Evolutionary conservation across 2,113 vertebrate genomes (phyloP), one percentile per base, ranked within the genome.

Genomic region (Solenodon paradoxus): DNA sequence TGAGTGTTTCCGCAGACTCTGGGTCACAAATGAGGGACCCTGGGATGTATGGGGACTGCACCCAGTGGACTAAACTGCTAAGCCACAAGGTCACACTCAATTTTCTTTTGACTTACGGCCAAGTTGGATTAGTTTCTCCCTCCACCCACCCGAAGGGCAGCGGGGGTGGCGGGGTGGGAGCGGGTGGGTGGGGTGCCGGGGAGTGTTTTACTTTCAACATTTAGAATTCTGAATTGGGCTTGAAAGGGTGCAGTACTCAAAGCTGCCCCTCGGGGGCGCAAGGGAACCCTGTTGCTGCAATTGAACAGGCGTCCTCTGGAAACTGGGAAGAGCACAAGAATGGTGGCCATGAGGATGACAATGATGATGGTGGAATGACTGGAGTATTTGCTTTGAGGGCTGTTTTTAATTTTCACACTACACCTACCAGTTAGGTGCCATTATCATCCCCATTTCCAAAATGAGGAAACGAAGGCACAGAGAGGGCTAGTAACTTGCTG

Each of bases 81-180:
- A n/a, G n/a, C n/a, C n/a, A n/a, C n/a, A n/a, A n/a, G n/a, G n/a
- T n/a, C n/a, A n/a, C n/a, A n/a, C n/a, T 74, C 9, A 8, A 26
- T 71, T 77, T 20, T 66, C 40, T 88, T 95, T 35, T 72, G 51
- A 49, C 9, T 86, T 71, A 82, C n/a, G 87, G 61, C n/a, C n/a
- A 12, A 49, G 17, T 20, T 72, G 88, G 84, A 77, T 63, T 59
- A 16, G 5, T 24, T 87, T 59, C 53, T 24, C n/a, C n/a, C n/a
- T n/a, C n/a, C n/a, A n/a, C n/a, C n/a, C n/a, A n/a, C n/a, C n/a
- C n/a, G n/a, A n/a, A n/a, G n/a, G n/a, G n/a, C n/a, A n/a, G n/a
- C n/a, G n/a, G n/a, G n/a, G n/a, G n/a, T n/a, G n/a, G n/a, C n/a
- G n/a, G n/a, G n/a, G n/a, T n/a, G n/a, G n/a, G n/a, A n/a, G n/a